Percentiles rank a stretch among this genome's conserved stretches.
Evolutionary conservation across 2,797 vertebrate species (phyloP).

Genomic region (Brotula barbata): DNA sequence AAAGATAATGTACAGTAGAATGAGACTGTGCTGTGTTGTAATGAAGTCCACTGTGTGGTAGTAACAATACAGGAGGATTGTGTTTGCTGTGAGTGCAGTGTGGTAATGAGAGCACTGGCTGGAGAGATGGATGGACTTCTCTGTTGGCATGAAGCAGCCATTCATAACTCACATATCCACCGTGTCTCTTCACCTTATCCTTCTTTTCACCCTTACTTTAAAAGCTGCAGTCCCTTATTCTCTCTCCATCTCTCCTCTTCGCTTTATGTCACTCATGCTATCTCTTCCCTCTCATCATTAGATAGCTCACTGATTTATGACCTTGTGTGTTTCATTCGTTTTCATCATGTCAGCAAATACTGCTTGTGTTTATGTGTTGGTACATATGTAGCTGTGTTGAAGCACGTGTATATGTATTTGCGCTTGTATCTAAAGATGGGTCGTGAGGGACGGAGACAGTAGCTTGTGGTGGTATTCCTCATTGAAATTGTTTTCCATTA

Average conservation of each 20-base stretch:
- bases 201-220: slow-evolving; percentile 21
- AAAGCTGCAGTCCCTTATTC: no score
- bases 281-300: slow-evolving; percentile 34
- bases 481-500: slow-evolving; percentile 27
- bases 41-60: slow-evolving; percentile 29
- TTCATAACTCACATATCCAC: slow-evolving; percentile 14
- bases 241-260: not conserved
- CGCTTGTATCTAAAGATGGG: slow-evolving; percentile 6
- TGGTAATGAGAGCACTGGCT: slow-evolving; percentile 5
- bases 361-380: slow-evolving; percentile 5
- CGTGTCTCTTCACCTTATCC: slow-evolving; percentile 6
- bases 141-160: slow-evolving; percentile 3
- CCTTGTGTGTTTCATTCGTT: slow-evolving; percentile 42
- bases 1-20: slow-evolving; percentile 30
- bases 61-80: slow-evolving; percentile 8
- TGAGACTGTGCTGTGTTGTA: slow-evolving; percentile 7
- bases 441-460: slow-evolving; percentile 12
- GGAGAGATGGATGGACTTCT: slow-evolving; percentile 17
- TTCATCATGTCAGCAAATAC: slow-evolving; percentile 33
- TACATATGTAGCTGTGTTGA: not conserved
- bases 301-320: slow-evolving; percentile 42
- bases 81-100: slow-evolving; percentile 12
- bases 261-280: not conserved
- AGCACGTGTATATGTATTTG: slow-evolving; percentile 1
- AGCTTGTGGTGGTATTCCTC: slow-evolving; percentile 23